phyloP scores from a whole-genome alignment of 2,113 vertebrate species.

The Oryzias celebensis region DNA sequence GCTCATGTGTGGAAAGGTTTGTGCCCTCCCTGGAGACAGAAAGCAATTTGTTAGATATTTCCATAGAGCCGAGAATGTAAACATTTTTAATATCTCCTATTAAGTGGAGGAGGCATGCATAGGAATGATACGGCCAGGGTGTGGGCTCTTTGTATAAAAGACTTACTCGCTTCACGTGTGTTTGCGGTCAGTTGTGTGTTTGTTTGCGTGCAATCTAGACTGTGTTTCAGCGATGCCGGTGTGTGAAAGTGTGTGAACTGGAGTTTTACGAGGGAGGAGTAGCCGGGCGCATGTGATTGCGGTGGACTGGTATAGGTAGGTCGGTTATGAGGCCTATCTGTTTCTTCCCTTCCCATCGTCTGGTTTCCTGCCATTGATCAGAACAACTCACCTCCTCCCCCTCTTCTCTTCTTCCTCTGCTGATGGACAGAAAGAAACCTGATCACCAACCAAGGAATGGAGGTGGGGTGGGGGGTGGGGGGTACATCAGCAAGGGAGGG shows the following conservation, averaged over 20 bases:
- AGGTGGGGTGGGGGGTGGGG: conserved; percentile 40
- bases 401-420: conserved; percentile 78
- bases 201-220: conserved; percentile 50
- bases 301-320: conserved; percentile 50
- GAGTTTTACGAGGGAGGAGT: conserved; percentile 19
- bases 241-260: conserved; percentile 32
- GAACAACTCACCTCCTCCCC: conserved; percentile 81
- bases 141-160: background rate
- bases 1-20: conserved; percentile 40
- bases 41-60: conserved; percentile 69
- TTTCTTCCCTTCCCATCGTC: conserved; percentile 94
- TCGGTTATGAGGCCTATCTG: conserved; percentile 79
- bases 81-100: conserved; percentile 49
- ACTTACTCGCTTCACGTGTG: conserved; percentile 8
- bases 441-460: conserved; percentile 77
- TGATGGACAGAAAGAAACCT: conserved; percentile 93
- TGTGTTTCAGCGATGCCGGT: conserved; percentile 14
- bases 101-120: conserved; percentile 26
- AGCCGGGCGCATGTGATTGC: conserved; percentile 46
- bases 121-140: background rate
- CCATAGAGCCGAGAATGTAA: conserved; percentile 57
- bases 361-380: conserved; percentile 99
- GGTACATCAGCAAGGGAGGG: conserved; percentile 35
- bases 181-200: conserved; percentile 59
- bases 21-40: conserved; percentile 52